Evolutionary conservation across 2,888 invertebrate genomes (phyloP).

Genomic region (Clitarchus hookeri): DNA sequence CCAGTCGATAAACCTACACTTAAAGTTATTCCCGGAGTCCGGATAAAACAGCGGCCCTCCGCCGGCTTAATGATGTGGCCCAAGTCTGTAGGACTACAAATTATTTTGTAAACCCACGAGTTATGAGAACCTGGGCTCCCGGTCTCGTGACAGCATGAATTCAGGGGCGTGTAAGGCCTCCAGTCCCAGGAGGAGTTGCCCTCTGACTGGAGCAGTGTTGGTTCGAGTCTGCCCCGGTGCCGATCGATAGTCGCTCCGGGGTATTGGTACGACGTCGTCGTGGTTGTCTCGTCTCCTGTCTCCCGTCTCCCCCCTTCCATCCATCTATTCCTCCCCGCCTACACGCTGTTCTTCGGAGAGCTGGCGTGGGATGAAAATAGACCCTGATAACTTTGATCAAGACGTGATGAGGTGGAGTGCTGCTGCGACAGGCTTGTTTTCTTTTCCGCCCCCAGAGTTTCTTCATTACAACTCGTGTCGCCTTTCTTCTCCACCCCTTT

Average conservation of each 20-base stretch:
- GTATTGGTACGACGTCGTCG: neutral
- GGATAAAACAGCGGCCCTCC: too few species aligned
- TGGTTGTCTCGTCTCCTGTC: neutral
- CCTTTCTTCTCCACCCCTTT: neutral
- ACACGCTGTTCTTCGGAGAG: neutral
- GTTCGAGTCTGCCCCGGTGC: neutral
- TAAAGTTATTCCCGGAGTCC: too few species aligned
- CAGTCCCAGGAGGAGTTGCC: too few species aligned
- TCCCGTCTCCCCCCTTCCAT: neutral
- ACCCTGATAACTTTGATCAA: neutral
- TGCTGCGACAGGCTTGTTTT: neutral
- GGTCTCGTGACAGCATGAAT: too few species aligned
- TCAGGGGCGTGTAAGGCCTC: too few species aligned
- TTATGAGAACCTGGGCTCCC: too few species aligned
- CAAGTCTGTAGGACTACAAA: too few species aligned
- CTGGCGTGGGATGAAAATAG: neutral
- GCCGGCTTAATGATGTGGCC: too few species aligned
- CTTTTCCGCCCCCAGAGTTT: neutral
- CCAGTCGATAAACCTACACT: too few species aligned
- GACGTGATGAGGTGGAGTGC: constrained; percentile 1
- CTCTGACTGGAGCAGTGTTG: too few species aligned
- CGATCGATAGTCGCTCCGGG: neutral
- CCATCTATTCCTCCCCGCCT: too few species aligned
- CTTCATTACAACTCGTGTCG: neutral
- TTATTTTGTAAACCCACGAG: too few species aligned